Evolutionary conservation across 2,113 vertebrate species (phyloP), one percentile per base, ranked within the genome.

Genomic region (Cottus gobio): DNA sequence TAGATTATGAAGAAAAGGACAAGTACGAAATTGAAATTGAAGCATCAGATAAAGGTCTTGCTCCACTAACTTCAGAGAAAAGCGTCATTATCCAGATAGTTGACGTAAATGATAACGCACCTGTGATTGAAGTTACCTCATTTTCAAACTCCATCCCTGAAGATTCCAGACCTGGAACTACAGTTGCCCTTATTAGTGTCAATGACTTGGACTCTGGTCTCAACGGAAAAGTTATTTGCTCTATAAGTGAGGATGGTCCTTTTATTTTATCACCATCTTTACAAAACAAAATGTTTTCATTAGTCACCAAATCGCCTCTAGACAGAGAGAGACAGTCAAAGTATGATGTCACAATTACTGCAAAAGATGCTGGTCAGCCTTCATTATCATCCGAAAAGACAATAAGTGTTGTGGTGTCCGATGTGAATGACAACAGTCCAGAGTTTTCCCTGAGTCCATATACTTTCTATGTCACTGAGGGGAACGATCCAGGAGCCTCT

Each of bases 381-480:
- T 5, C 30, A 8, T 39, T 90, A 26, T 89, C 89, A 12, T 88
- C 87, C n/a, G 63, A 82, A 46, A 87, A 84, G 3, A 85, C 75
- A 22, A 86, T 94, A 12, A 65, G 37, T 0, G 57, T 94, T 10
- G 52, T 60, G 0, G 81, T 93, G 2, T 82, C 84, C 0, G 91
- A 92, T 57, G 84, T 95, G 26, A 94, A 90, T 82, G 93, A 91
- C 72, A 94, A 90, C 63, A 0, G 57, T 36, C 93, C 93, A 37
- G 26, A 83, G 66, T 94, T 94, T 88, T 74, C 18, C 62, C 11
- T 68, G 7, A 88, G 77, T 18, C 85, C 88, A 0, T 90, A 91
- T 60, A 82, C 50, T 48, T 87, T 92, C 54, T 93, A 87, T 75
- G 18, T 90, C 31, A 20, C 70, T 34, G 79, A 90, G 22, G 61